Percentiles rank a stretch among this genome's conserved stretches.
Conservation (phyloP, 2,797 vertebrate species). For the Ctenosaura bakeri region DNA sequence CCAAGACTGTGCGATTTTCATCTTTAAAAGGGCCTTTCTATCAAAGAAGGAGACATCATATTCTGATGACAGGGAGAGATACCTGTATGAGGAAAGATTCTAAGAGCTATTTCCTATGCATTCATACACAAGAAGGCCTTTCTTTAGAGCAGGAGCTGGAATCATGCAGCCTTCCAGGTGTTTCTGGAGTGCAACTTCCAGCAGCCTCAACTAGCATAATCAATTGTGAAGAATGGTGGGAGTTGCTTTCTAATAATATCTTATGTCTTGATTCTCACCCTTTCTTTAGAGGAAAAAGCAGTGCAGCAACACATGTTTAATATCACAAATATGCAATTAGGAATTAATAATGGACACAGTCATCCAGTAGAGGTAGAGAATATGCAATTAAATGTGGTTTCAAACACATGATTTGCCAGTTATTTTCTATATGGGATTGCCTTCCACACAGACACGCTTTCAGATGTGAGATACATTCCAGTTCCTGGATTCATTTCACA, state of each 20-base stretch:
- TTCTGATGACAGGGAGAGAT: constrained; percentile 23
- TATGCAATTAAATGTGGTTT: too few species aligned
- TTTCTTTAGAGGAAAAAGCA: too few species aligned
- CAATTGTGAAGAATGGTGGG: too few species aligned
- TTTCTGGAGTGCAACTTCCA: too few species aligned
- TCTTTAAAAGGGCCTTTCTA: background rate
- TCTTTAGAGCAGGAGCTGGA: too few species aligned
- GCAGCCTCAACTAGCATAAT: too few species aligned
- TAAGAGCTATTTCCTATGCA: background rate
- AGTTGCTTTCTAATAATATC: too few species aligned
- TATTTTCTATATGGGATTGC: background rate
- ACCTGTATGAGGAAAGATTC: background rate
- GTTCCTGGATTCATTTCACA: constrained; percentile 31
- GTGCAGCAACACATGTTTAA: too few species aligned
- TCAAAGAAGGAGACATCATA: background rate
- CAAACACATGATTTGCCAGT: background rate
- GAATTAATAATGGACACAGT: background rate
- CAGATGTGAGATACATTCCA: background rate
- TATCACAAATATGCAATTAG: background rate
- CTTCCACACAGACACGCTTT: background rate
- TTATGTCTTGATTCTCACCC: too few species aligned
- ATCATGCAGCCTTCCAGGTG: too few species aligned
- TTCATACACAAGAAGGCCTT: background rate
- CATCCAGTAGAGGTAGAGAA: background rate
- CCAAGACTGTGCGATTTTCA: background rate